Base-by-base conservation (phyloP, 2,113 vertebrate species). In the Orycteropus afer region DNA sequence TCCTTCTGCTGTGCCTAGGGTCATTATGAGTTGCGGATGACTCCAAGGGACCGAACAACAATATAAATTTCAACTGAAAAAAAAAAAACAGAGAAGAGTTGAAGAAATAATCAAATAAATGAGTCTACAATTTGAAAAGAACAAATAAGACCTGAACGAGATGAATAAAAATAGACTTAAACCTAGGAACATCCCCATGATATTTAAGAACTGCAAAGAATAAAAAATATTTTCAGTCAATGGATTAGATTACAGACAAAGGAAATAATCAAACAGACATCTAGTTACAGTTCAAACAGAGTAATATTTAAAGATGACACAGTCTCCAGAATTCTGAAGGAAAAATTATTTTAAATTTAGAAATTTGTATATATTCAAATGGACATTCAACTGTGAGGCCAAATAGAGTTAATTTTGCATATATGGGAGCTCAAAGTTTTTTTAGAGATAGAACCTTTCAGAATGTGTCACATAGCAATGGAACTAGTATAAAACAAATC, bases 271-370 rank as follows among this genome's bases (percentile, higher is more conserved):
- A 93, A 79, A n/a, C n/a, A n/a, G 6, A n/a, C 10, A 61, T 47
- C 9, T 59, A 74, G 23, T 23, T 47, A 93, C 14, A 47, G 34
- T 2, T 86, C 86, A 15, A 69, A 25, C 8, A 77, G 23, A 73
- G 18, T 82, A 90, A 89, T n/a, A 81, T 79, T 76, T 92, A 95
- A 95, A 55, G n/a, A n/a, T n/a, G n/a, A n/a, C 65, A 81, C 86
- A 84, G 12, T 8, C 11, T 85, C 12, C 32, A 25, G 67, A 77
- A n/a, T 71, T n/a, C 84, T 84, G 73, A 77, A 7, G 22, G 10
- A 91, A 77, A 51, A n/a, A 15, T 67, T 1, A 53, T 76, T 27
- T 81, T 77, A 71, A 86, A 81, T 65, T 8, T 32, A 94, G 67
- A 89, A 69, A 17, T 86, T 63, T 22, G n/a, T n/a, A n/a, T 37